Base-by-base conservation (phyloP, 2,888 invertebrate species). In the Drosophila formosana region DNA sequence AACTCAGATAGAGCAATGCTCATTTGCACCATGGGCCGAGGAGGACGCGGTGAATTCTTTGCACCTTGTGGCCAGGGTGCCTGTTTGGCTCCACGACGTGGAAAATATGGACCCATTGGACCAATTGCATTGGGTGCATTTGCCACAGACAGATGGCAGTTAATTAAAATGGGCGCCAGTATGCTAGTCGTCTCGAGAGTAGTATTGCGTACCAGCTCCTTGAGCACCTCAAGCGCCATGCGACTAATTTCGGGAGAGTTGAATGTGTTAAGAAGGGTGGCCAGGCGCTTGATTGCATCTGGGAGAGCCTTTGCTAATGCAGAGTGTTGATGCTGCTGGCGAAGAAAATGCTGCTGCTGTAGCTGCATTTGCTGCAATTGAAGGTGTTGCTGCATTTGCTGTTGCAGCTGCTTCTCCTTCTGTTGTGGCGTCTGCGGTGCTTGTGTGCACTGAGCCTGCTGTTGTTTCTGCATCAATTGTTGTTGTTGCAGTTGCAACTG, bases 211-310 rank as follows among this genome's bases (percentile, higher is more conserved):
- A 93, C 91, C 51, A 93, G 70, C 71, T 92, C 92, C 67, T 92
- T 91, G 4, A 91, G 89, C 82, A 92, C 93, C 95, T 96, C 96
- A 78, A 98, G 94, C 57, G 97, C 96, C 51, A 96, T 94, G 71
- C 95, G 95, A 70, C 98, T 94, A 92, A 98, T 95, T 82, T 98
- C 97, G 4, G 96, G 95, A 39, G 97, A 96, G 89, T 97, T 97
- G 90, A 96, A 98, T 11, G 97, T 96, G 91, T 98, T 98, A 58
- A 98, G 94, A 76, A 98, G 93, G 0, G 97, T 97, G 34, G 98
- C 95, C 74, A 98, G 93, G 69, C 98, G 95, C 66, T 97, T 94
- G n/a, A 97, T 94, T 13, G 97, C 96, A 91, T 98, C 98, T 41
- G 96, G 95, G 95, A 97, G 96, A 87, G 98, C 98, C 92, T 98